These are phyloP conservation scores for Aythya fuligula DNA, from an alignment of 2,797 vertebrate genomes.

Conservation along the genomic window DNA sequence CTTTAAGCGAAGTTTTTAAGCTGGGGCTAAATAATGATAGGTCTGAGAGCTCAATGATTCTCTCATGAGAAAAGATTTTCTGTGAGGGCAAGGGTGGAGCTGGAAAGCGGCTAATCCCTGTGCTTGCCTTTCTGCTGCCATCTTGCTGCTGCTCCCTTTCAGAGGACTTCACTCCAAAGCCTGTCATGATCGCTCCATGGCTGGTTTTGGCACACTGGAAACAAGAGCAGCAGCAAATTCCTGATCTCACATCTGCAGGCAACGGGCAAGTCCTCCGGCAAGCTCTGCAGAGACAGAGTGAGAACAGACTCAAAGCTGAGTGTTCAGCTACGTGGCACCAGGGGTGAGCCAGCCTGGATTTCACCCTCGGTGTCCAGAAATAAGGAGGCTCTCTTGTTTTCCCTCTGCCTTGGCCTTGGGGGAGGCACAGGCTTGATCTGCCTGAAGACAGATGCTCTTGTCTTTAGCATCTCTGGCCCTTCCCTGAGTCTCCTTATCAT, in stretches of 20 bases:
- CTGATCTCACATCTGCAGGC: neutral
- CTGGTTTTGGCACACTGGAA: neutral
- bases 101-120: neutral
- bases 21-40: conserved; percentile 17
- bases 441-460: neutral
- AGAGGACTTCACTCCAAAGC: neutral
- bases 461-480: neutral
- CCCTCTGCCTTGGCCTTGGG: neutral
- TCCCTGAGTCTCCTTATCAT: neutral
- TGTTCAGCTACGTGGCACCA: neutral
- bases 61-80: neutral
- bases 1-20: conserved; percentile 26
- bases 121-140: neutral
- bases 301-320: neutral
- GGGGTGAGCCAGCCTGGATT: neutral
- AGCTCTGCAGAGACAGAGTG: neutral
- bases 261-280: neutral
- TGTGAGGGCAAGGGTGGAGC: neutral
- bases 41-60: neutral
- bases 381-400: neutral
- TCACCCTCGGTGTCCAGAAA: neutral
- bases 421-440: neutral
- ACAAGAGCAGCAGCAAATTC: neutral
- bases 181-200: neutral
- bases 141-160: neutral